Conservation (phyloP, 92 coral and sea anemone species). For the Epizoanthus illoricatus region DNA sequence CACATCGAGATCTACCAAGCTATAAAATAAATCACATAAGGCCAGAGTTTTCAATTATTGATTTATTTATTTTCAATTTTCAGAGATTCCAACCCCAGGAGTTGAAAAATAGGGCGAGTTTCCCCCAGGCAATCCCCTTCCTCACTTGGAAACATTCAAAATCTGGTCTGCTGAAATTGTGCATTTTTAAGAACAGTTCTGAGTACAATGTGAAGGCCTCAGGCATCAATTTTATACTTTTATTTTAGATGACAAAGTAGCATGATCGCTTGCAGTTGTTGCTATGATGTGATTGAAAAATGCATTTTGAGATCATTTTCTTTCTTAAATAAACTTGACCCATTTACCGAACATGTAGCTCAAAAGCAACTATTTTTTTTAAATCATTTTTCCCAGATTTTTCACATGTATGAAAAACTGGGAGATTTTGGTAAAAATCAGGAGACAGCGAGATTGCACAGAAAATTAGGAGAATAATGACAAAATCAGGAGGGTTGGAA, state of each 20-base stretch:
- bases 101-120: background rate
- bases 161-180: background rate
- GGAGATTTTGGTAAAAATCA: too few species aligned
- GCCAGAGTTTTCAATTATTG: background rate
- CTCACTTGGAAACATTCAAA: constrained; percentile 5
- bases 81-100: constrained; percentile 1
- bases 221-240: constrained; percentile 3
- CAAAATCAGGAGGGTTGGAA: background rate
- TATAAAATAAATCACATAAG: background rate
- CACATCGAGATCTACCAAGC: constrained; percentile 1
- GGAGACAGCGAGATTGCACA: too few species aligned
- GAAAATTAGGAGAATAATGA: background rate
- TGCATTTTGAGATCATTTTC: background rate
- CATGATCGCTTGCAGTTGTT: background rate
- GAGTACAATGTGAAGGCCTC: background rate
- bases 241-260: background rate
- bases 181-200: constrained; percentile 8
- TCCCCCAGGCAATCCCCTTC: background rate
- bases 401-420: too few species aligned
- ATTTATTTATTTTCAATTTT: background rate
- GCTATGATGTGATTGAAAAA: background rate
- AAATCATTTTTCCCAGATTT: background rate
- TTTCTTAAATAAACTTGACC: background rate
- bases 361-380: constrained; percentile 4
- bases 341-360: background rate